Conservation (phyloP, 1,140 invertebrate species). For the Ephestia elutella region DNA sequence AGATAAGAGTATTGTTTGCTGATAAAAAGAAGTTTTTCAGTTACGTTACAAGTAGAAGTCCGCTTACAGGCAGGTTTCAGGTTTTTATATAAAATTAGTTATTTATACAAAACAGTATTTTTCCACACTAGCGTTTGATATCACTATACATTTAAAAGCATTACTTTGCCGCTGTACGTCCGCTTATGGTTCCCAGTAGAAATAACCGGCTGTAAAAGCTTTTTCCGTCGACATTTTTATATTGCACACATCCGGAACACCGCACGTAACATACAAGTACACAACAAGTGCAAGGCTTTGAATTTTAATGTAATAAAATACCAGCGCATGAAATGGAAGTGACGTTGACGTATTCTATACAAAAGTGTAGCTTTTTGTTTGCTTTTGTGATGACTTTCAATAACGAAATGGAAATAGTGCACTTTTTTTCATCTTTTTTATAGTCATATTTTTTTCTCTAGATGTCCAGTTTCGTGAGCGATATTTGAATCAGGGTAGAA, state of each 20-base stretch:
- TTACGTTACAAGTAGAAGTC: too few species aligned
- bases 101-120: neutral
- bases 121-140: neutral
- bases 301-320: slow-evolving; percentile 23
- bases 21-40: too few species aligned
- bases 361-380: slow-evolving; percentile 2
- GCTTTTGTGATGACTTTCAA: slow-evolving; percentile 3
- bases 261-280: slow-evolving; percentile 24
- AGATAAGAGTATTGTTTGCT: too few species aligned
- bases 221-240: slow-evolving; percentile 57
- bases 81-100: neutral
- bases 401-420: neutral
- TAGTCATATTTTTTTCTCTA: neutral
- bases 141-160: neutral
- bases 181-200: slow-evolving; percentile 49
- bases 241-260: slow-evolving; percentile 38
- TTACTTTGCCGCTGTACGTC: slow-evolving; percentile 2
- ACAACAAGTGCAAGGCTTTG: slow-evolving; percentile 19
- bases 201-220: slow-evolving; percentile 59
- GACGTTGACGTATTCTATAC: slow-evolving; percentile 3
- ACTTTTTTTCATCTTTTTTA: neutral
- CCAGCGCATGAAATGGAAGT: slow-evolving; percentile 12
- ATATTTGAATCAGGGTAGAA: too few species aligned
- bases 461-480: too few species aligned
- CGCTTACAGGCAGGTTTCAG: too few species aligned